These are phyloP conservation scores for Urocynchramus pylzowi DNA, from an alignment of 2,113 vertebrate species.

Conservation along the genomic window DNA sequence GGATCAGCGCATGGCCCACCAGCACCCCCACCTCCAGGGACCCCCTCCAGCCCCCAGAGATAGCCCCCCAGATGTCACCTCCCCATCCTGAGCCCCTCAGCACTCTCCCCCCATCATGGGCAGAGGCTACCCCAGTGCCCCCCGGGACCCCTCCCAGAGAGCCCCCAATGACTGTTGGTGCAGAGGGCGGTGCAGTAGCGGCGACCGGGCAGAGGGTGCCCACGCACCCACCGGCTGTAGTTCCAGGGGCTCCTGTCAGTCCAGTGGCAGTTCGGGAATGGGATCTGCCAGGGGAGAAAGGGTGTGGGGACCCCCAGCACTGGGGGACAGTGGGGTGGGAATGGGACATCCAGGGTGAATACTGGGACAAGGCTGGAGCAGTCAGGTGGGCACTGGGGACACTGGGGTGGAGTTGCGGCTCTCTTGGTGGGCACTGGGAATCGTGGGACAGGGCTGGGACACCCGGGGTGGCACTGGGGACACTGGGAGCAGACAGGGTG, in stretches of 20 bases:
- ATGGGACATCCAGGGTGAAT: too few species aligned
- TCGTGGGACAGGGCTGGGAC: fast-evolving
- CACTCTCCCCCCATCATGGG: background rate
- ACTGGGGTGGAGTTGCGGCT: background rate
- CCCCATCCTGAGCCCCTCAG: background rate
- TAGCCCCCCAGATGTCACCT: background rate
- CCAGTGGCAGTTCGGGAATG: background rate
- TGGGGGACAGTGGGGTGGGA: too few species aligned
- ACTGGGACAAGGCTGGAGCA: too few species aligned
- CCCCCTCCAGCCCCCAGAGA: background rate
- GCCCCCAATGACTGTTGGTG: background rate
- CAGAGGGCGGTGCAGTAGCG: background rate
- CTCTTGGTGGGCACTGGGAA: background rate
- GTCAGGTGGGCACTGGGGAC: too few species aligned
- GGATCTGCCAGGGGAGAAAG: background rate
- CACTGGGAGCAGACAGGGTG: background rate
- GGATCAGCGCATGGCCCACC: background rate
- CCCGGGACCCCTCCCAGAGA: background rate
- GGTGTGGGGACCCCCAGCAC: background rate
- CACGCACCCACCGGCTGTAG: background rate
- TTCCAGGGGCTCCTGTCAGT: background rate
- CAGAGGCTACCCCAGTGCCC: background rate
- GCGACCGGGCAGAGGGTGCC: background rate
- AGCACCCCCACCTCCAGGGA: background rate
- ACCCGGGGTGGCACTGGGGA: background rate